These are phyloP conservation scores for Pollenia angustigena DNA, from an alignment of 2,888 invertebrate genomes.

Conservation along the genomic window DNA sequence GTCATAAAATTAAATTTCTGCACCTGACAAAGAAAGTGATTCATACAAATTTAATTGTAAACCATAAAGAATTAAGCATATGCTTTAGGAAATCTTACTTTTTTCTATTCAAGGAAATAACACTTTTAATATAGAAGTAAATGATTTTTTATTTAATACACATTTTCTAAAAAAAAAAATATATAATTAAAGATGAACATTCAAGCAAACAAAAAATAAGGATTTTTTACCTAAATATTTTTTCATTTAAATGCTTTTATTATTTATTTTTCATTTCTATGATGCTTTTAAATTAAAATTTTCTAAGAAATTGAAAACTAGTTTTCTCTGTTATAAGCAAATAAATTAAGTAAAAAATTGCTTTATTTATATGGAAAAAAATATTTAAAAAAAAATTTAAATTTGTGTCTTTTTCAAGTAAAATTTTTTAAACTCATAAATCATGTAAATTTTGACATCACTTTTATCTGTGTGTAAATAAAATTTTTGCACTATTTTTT, in stretches of 20 bases:
- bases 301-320: neutral
- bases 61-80: no score
- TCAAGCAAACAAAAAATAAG: no score
- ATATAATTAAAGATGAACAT: no score
- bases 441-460: neutral
- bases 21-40: conserved; percentile 30
- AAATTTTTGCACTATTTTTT: conserved; percentile 23
- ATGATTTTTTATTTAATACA: no score
- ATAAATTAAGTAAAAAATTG: neutral
- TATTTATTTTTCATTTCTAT: neutral
- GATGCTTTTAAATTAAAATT: neutral
- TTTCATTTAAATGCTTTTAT: no score
- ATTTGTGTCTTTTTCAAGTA: no score
- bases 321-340: neutral
- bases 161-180: no score
- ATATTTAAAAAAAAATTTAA: neutral
- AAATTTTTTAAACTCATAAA: neutral
- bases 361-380: neutral
- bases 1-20: conserved; percentile 11
- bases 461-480: neutral
- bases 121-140: no score
- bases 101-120: no score
- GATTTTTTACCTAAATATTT: no score
- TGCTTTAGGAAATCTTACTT: no score
- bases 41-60: conserved; percentile 21